Evolutionary conservation across 2,797 vertebrate genomes (phyloP), one percentile per base, ranked within the genome.

Genomic region (Schizopygopsis malacanthus): DNA sequence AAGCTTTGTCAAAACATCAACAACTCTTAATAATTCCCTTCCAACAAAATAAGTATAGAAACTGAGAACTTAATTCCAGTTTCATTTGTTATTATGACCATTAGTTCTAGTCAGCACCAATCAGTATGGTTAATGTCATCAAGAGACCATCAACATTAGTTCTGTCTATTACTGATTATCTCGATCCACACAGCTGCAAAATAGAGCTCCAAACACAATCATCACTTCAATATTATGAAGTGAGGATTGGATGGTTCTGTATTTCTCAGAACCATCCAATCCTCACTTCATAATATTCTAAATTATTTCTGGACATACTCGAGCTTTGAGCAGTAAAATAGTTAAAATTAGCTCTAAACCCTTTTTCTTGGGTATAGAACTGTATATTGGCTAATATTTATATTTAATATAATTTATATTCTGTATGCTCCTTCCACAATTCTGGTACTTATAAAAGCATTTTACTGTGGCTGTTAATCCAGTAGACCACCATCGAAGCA

Each of bases 1-100:
- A 86, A 72, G 63, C 71, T 69, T 72, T 71, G 67, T 83, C 82
- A 84, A 88, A 80, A 87, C 79, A 86, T 72, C 45, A 78, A 82
- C 37, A 41, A 25, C 43, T 71, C 25, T 76, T 45, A 73, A 83
- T 18, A 82, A 72, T 25, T 28, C 61, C 43, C 41, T 28, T 50
- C n/a, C 43, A 47, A 59, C 22, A 22, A 37, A 67, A 79, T 52
- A 69, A 85, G 25, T 33, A 18, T 22, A 50, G 56, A 69, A 84
- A 69, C 18, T 37, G 18, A 84, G 28, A 39, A 28, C 69, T 72
- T 61, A 16, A 72, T 25, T 54, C 22, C 45, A 8, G 9, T 72
- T 52, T 45, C 15, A 61, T 47, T 56, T 83, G 16, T 73, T 41
- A 83, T 63, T 41, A 83, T 63, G 45, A 63, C 6, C 39, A 2